These are phyloP conservation scores for Oceanites oceanicus DNA, from an alignment of 2,113 vertebrate species.

Conservation along the genomic window DNA sequence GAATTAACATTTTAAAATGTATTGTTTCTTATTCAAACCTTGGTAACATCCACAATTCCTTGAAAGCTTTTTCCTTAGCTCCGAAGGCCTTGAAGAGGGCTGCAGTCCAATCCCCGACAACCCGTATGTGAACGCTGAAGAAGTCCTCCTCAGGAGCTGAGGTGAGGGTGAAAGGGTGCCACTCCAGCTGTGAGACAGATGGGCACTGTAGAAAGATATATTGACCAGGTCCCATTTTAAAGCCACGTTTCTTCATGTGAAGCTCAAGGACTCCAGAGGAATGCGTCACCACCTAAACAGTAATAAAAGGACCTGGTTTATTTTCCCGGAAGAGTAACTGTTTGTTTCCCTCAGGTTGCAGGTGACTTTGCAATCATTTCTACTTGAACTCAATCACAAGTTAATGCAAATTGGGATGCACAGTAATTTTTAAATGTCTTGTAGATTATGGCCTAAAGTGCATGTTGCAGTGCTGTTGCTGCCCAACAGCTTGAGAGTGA, in stretches of 20 bases:
- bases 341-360: background rate
- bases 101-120: conserved; percentile 75
- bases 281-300: conserved; percentile 74
- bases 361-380: background rate
- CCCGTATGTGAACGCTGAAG: conserved; percentile 78
- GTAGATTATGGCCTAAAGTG: background rate
- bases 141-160: conserved; percentile 81
- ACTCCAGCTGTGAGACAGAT: conserved; percentile 73
- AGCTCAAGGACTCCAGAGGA: conserved; percentile 79
- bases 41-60: conserved; percentile 67
- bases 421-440: background rate
- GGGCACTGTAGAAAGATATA: conserved; percentile 80
- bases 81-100: conserved; percentile 70
- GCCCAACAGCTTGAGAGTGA: background rate
- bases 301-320: background rate
- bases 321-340: background rate
- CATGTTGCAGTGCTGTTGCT: background rate
- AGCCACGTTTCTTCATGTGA: conserved; percentile 76
- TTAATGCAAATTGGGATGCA: background rate
- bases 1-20: background rate
- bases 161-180: conserved; percentile 85
- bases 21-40: conserved; percentile 62
- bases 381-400: background rate
- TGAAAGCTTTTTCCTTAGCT: conserved; percentile 29
- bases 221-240: conserved; percentile 80